Evolutionary conservation across 2,888 invertebrate genomes (phyloP), one percentile per base, ranked within the genome.

Genomic region (Sphecodes monilicornis): DNA sequence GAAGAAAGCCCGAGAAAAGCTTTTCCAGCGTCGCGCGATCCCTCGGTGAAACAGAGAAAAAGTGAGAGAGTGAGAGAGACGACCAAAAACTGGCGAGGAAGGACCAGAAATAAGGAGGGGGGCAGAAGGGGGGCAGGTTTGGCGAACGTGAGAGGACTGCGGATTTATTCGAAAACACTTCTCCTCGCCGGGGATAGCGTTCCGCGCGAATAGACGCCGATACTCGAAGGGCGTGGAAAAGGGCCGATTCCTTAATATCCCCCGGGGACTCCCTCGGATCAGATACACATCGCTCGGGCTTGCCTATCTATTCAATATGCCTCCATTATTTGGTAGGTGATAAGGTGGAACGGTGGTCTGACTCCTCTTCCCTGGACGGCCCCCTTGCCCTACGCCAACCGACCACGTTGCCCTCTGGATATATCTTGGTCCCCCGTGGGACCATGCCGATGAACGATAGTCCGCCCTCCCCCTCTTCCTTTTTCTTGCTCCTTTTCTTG

Each of bases 251-350:
- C 91, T 90, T 93, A 92, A 93, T 93, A 93, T 93, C 91, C 93
- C 93, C 93, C 39, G 66, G 93, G 91, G 93, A 92, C 88, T 86
- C 54, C 18, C 39, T 66, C 86, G 91, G 91, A 92, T 93, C 93
- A 91, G 94, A 93, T 93, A 92, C 90, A 93, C 93, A 93, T 93
- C 91, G 93, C 89, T 91, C 90, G 93, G 92, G 92, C 88, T 91
- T 86, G 92, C 91, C 92, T 94, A 94, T 94, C 94, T 94, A 93
- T 94, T 94, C 94, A 93, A 94, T 94, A 93, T 93, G 93, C 93
- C 92, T 91, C 93, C 91, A 93, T 94, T 94, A 94, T 94, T 94
- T 91, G 93, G 92, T 93, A 91, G 92, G 93, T 93, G 94, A 94
- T 94, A 94, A 94, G 93, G 91, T 91, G 92, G 90, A 86, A 90